Conservation (phyloP, 1,140 invertebrate genomes). For the Trichomalopsis sarcophagae region DNA sequence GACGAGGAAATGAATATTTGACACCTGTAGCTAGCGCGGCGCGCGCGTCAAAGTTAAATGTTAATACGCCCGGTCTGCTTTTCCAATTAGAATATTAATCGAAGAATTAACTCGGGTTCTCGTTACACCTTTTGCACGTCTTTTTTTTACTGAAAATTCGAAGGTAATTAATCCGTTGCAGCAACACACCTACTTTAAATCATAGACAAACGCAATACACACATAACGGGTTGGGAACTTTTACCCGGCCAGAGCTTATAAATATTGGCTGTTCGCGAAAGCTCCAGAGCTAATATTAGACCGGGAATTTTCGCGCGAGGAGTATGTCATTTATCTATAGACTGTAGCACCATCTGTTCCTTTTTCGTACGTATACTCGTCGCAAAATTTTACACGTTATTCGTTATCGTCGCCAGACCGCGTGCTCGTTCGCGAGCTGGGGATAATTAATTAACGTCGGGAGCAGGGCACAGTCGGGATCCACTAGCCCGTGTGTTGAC, state of each 20-base stretch:
- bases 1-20: not conserved
- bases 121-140: not conserved
- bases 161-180: not conserved
- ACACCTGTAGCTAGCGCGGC: not conserved
- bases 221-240: too few species aligned
- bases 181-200: too few species aligned
- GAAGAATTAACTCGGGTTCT: not conserved
- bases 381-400: constrained; percentile 41
- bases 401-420: constrained; percentile 25
- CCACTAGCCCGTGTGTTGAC: not conserved
- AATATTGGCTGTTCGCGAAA: not conserved
- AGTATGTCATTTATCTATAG: not conserved
- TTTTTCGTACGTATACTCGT: not conserved
- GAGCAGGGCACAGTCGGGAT: not conserved
- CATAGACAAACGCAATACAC: too few species aligned
- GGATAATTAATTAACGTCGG: constrained; percentile 46
- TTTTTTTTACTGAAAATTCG: not conserved
- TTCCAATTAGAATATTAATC: constrained; percentile 1
- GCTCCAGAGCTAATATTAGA: constrained; percentile 4
- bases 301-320: not conserved
- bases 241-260: not conserved
- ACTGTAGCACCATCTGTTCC: not conserved
- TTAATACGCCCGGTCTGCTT: not conserved
- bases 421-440: not conserved
- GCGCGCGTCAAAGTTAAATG: not conserved